Evolutionary conservation across 1,140 invertebrate species (phyloP).

Genomic region (Diprion similis): DNA sequence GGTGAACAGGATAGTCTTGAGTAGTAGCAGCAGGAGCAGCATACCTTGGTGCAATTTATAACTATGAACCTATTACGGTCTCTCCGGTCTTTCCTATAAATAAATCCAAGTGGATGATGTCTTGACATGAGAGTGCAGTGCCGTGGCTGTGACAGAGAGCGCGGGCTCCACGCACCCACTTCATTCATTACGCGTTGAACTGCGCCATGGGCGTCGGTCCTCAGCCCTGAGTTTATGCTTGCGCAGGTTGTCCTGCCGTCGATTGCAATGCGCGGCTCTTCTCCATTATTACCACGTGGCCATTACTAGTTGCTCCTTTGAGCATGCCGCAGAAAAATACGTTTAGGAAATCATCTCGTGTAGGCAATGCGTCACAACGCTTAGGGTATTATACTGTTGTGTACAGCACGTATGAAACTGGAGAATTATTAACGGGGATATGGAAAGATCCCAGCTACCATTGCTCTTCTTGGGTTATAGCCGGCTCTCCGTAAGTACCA

Average conservation of each 20-base stretch:
- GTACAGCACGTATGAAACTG: not conserved
- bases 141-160: not conserved
- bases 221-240: not conserved
- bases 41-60: not conserved
- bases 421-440: not conserved
- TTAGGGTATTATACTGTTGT: not conserved
- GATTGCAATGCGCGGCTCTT: not conserved
- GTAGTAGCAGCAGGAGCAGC: no score
- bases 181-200: not conserved
- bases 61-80: not conserved
- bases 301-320: not conserved
- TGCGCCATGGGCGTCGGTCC: not conserved
- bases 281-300: not conserved
- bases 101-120: not conserved
- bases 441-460: no score
- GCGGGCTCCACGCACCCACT: not conserved
- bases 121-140: not conserved
- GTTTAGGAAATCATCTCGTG: conserved; percentile 12
- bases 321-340: conserved; percentile 10
- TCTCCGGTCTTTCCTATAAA: not conserved
- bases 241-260: not conserved
- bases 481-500: not conserved
- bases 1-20: no score
- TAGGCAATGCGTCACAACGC: conserved; percentile 3
- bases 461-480: conserved; percentile 18